These are phyloP conservation scores for Nannobrachium achirus DNA, from an alignment of 2,113 vertebrate species.

Conservation along the genomic window DNA sequence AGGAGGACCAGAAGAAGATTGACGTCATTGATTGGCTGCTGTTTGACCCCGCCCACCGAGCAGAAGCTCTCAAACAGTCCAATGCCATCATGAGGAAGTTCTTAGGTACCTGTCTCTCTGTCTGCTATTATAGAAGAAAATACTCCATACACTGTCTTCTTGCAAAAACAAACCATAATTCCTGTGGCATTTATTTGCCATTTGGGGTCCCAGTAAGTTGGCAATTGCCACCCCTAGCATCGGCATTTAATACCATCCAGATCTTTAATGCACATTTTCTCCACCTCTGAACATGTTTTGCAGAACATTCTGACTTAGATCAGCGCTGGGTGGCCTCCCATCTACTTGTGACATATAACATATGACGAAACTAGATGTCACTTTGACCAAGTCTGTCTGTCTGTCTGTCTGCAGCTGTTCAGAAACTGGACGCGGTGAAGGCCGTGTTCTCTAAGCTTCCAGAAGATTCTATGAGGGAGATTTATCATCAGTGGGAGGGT, in stretches of 20 bases:
- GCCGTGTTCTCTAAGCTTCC: conserved; percentile 95
- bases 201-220: too few species aligned
- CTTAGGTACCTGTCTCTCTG: conserved; percentile 81
- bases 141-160: too few species aligned
- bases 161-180: too few species aligned
- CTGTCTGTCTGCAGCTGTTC: conserved; percentile 80
- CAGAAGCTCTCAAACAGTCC: conserved; percentile 95
- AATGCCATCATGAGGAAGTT: conserved; percentile 99
- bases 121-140: background rate
- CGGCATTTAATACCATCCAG: too few species aligned
- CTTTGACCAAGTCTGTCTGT: background rate
- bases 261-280: too few species aligned
- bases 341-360: too few species aligned
- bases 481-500: conserved; percentile 91
- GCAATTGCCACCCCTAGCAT: too few species aligned
- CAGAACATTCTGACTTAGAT: too few species aligned
- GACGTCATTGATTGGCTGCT: conserved; percentile 97
- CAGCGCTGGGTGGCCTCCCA: too few species aligned
- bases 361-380: conserved; percentile 1
- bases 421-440: conserved; percentile 96
- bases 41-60: conserved; percentile 92
- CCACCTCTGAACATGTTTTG: too few species aligned
- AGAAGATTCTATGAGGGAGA: conserved; percentile 93
- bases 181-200: too few species aligned
- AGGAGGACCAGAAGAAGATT: conserved; percentile 93